These are phyloP conservation scores for Plestiodon gilberti DNA, from an alignment of 2,113 vertebrate genomes.

Conservation along the genomic window DNA sequence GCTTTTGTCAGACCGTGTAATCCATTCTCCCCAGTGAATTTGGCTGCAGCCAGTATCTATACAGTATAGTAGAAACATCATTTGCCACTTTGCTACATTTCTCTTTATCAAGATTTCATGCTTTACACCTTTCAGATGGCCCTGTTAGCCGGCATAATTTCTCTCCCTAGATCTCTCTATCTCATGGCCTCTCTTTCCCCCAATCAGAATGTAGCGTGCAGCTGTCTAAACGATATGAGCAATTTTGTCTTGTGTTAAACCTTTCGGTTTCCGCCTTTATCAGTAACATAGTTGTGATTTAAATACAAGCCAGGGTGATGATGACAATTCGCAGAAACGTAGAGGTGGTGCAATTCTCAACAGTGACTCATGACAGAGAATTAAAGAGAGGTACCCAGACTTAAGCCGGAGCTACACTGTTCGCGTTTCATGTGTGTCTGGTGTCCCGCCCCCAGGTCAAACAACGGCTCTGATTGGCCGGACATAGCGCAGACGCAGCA, in stretches of 20 bases:
- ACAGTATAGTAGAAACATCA: conserved; percentile 54
- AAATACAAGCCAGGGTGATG: too few species aligned
- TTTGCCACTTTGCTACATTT: conserved; percentile 60
- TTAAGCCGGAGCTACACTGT: too few species aligned
- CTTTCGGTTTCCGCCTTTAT: too few species aligned
- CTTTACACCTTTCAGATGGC: conserved; percentile 57
- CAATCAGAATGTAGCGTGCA: neutral
- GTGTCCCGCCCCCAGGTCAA: too few species aligned
- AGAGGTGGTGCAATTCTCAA: too few species aligned
- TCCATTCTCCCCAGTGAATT: conserved; percentile 70
- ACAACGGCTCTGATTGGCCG: too few species aligned
- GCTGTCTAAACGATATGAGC: neutral
- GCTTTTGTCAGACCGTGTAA: conserved; percentile 61
- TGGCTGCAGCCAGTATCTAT: conserved; percentile 58
- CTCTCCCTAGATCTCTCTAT: conserved; percentile 23
- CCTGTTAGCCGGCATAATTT: conserved; percentile 53
- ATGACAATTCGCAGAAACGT: too few species aligned
- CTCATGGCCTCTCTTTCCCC: conserved; percentile 18
- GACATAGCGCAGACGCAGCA: too few species aligned
- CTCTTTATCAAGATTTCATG: conserved; percentile 65
- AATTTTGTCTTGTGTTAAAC: neutral
- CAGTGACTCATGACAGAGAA: too few species aligned
- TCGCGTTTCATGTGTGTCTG: too few species aligned
- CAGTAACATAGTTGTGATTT: too few species aligned
- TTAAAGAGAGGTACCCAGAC: too few species aligned